Evolutionary conservation across 1,140 invertebrate genomes (phyloP), one percentile per base, ranked within the genome.

Genomic region (Solen grandis): DNA sequence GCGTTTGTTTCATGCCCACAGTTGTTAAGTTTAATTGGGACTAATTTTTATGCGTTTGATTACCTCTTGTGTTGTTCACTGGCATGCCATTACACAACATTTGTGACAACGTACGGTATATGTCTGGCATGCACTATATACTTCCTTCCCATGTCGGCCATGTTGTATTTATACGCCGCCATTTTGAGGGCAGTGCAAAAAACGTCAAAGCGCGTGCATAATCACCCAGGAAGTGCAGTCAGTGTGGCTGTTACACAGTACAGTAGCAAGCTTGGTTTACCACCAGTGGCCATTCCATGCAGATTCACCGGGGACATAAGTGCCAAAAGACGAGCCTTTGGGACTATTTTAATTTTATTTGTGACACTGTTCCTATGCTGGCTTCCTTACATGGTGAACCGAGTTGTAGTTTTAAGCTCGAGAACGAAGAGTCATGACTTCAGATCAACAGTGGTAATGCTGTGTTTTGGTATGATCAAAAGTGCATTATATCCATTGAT

Each of bases 171-270:
- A 19, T 80, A 72, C 41, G 59, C 57, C n/a, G 31, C 68, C 14
- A 80, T 80, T 33, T 73, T 72, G 13, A 27, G 66, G 65, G 69
- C 77, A 19, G 77, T 80, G 16, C 66, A 73, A 27, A 36, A 38
- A 35, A 63, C 59, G 3, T 72, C 66, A 13, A 80, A 73, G 50
- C 52, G 41, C 8, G 35, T 80, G 8, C 77, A 80, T 57, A 62
- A 63, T 25, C 69, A 72, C 54, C 52, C 77, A 0, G 77, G 68
- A 52, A 80, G 77, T 50, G 16, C 55, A 14, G 33, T 80, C 0
- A 80, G 68, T 31, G 54, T 80, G 13, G 50, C 68, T n/a, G 77
- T 80, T 25, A 80, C 77, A 13, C 77, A 80, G 31, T 80, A 80
- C 46, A 80, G 68, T 46, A 72, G 77, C 59, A 70, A 80, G 52